These are phyloP conservation scores for Orientallactaga bullata DNA, from an alignment of 2,113 vertebrate species.

Conservation along the genomic window DNA sequence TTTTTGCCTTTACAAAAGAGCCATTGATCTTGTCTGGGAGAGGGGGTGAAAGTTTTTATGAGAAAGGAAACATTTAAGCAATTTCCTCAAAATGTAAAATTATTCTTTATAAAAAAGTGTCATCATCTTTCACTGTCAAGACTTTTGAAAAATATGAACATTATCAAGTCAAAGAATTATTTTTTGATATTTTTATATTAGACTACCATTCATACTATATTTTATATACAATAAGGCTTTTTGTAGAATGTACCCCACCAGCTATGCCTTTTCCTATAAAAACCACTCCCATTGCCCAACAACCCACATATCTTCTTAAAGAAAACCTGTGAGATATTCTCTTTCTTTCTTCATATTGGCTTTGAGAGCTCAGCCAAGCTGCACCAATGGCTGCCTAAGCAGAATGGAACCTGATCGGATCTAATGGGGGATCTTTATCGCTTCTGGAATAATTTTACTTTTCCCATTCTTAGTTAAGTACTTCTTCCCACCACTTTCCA, in stretches of 20 bases:
- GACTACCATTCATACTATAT: background rate
- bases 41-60: background rate
- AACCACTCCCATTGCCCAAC: background rate
- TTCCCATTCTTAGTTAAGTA: background rate
- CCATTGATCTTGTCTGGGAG: background rate
- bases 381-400: background rate
- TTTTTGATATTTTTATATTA: background rate
- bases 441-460: background rate
- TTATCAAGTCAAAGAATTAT: no score
- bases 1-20: background rate
- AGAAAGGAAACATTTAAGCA: background rate
- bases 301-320: background rate
- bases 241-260: background rate
- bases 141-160: background rate
- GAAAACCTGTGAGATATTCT: background rate
- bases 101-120: background rate
- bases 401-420: background rate
- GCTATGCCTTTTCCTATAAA: background rate
- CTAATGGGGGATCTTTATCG: background rate
- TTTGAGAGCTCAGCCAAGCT: background rate
- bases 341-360: background rate
- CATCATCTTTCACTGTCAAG: conserved; percentile 29
- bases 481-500: background rate
- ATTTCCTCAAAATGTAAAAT: background rate
- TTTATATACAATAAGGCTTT: background rate